Evolutionary conservation across 2,113 vertebrate species (phyloP).

Genomic region (Galeopterus variegatus): DNA sequence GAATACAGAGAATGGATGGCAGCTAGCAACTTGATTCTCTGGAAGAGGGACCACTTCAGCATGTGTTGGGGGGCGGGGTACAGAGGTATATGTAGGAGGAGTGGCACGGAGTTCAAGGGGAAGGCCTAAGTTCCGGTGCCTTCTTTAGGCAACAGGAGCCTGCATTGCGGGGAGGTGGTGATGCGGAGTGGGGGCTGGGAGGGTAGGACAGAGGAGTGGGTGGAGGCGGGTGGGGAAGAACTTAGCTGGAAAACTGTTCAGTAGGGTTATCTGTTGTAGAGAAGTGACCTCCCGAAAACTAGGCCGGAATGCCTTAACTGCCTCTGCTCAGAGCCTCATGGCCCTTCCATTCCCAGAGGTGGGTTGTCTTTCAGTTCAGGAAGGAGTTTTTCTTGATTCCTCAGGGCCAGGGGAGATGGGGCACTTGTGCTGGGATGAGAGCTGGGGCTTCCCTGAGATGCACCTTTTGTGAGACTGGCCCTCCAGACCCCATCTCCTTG

Average conservation of each 20-base stretch:
- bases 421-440: not conserved
- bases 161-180: not conserved
- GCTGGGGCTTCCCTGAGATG: not conserved
- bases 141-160: not conserved
- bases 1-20: not conserved
- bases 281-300: not conserved
- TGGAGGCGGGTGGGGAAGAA: no score
- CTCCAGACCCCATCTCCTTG: conserved; percentile 3
- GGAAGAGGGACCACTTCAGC: not conserved
- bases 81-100: not conserved
- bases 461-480: not conserved
- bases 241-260: not conserved
- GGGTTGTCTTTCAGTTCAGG: not conserved
- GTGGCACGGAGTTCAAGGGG: not conserved
- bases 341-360: not conserved
- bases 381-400: conserved; percentile 33
- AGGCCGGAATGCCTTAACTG: not conserved
- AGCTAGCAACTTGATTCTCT: not conserved
- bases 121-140: not conserved
- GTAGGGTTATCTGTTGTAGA: not conserved
- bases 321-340: not conserved
- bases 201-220: not conserved
- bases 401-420: not conserved
- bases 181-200: not conserved
- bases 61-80: not conserved